Conservation (phyloP, 2,888 invertebrate species). For the Pyrgus malvae region DNA sequence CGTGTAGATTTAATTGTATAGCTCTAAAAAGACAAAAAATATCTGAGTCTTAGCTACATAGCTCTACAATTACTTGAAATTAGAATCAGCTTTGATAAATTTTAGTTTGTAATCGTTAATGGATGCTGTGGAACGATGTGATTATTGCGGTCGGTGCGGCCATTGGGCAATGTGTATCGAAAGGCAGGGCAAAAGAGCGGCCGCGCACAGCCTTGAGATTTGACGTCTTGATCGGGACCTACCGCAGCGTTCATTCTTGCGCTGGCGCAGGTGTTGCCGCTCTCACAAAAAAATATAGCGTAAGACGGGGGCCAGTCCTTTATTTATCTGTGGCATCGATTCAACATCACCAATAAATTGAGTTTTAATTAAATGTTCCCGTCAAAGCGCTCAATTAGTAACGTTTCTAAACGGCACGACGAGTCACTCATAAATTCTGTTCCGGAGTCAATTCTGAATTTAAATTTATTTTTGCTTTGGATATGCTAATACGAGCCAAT, state of each 20-base stretch:
- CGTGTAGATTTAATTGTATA: too few relatives aligned
- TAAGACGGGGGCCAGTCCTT: slow-evolving; percentile 69
- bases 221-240: slow-evolving; percentile 81
- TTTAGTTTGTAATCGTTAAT: slow-evolving; percentile 27
- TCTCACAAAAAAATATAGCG: slow-evolving; percentile 69
- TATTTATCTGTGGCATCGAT: slow-evolving; percentile 57
- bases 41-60: too few relatives aligned
- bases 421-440: slow-evolving; percentile 17
- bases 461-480: slow-evolving; percentile 5
- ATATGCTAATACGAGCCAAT: slow-evolving; percentile 15
- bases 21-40: too few relatives aligned
- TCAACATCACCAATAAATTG: slow-evolving; percentile 57
- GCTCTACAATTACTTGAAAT: too few relatives aligned
- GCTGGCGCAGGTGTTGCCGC: slow-evolving; percentile 77
- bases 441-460: slow-evolving; percentile 1
- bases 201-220: slow-evolving; percentile 73
- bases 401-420: slow-evolving; percentile 11
- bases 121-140: slow-evolving; percentile 43
- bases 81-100: slow-evolving; percentile 8
- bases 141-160: slow-evolving; percentile 52
- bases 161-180: slow-evolving; percentile 67
- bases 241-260: slow-evolving; percentile 73
- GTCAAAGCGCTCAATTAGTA: slow-evolving; percentile 26
- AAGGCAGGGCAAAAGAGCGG: slow-evolving; percentile 59
- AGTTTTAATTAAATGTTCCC: slow-evolving; percentile 49